Conservation (phyloP, 1,140 invertebrate species). For the Hycleus phaleratus region DNA sequence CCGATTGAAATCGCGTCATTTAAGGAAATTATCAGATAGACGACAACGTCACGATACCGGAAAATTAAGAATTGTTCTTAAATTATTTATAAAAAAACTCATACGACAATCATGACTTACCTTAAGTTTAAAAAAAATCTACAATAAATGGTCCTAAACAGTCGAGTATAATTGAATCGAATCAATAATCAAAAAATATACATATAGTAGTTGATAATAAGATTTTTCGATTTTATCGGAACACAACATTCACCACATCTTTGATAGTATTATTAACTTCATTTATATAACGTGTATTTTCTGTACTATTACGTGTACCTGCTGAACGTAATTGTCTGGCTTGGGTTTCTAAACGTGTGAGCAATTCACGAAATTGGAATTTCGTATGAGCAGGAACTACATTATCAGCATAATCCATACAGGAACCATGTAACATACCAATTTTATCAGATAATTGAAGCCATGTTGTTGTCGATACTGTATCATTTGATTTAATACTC, state of each 20-base stretch:
- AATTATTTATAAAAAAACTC: too few relatives aligned
- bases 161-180: constrained; percentile 17
- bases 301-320: constrained; percentile 59
- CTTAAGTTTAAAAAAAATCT: constrained; percentile 6
- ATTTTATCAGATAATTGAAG: constrained; percentile 81
- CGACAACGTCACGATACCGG: too few relatives aligned
- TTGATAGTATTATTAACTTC: constrained; percentile 74
- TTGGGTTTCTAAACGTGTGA: constrained; percentile 72
- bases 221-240: constrained; percentile 50
- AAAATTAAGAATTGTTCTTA: too few relatives aligned
- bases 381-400: constrained; percentile 77
- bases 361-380: constrained; percentile 81
- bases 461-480: constrained; percentile 58
- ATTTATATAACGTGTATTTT: constrained; percentile 58
- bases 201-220: too few relatives aligned
- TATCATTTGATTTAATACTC: constrained; percentile 51
- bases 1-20: constrained; percentile 9
- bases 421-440: constrained; percentile 67
- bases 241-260: constrained; percentile 72
- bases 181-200: background rate
- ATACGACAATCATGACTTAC: constrained; percentile 4
- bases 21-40: background rate
- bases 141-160: constrained; percentile 25
- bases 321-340: constrained; percentile 66
- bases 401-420: constrained; percentile 60